Conservation (phyloP, 1,140 invertebrate species). For the Heliconius hermathena region DNA sequence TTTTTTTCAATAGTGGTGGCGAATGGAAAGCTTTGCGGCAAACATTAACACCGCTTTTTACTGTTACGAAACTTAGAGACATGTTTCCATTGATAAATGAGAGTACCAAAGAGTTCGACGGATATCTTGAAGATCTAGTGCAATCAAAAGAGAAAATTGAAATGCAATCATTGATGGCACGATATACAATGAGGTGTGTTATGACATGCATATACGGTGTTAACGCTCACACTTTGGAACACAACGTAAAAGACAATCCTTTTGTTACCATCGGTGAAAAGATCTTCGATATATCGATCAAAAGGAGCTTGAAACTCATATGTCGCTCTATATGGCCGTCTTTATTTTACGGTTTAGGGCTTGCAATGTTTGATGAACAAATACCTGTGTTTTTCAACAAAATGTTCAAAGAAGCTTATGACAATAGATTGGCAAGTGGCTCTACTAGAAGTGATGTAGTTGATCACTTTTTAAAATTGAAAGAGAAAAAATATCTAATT, state of each 20-base stretch:
- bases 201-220: conserved; percentile 44
- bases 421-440: not conserved
- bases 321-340: not conserved
- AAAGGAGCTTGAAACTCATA: not conserved
- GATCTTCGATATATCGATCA: not conserved
- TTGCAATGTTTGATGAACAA: not conserved
- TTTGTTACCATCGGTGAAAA: conserved; percentile 8
- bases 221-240: conserved; percentile 14
- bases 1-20: conserved; percentile 46
- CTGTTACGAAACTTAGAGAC: conserved; percentile 46
- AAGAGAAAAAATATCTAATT: conserved; percentile 10
- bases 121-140: conserved; percentile 28
- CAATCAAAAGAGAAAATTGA: conserved; percentile 21
- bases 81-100: conserved; percentile 51
- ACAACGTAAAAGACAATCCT: not conserved
- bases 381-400: not conserved
- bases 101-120: conserved; percentile 27
- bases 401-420: not conserved
- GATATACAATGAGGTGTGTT: conserved; percentile 45
- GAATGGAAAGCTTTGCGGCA: conserved; percentile 46
- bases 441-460: not conserved
- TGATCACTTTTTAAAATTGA: conserved; percentile 10
- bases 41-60: conserved; percentile 43
- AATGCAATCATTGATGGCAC: conserved; percentile 28
- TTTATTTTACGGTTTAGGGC: not conserved